A percentile compares a stretch with the other conserved stretches of the same genome.
These are phyloP conservation scores for Pollenia angustigena DNA, from an alignment of 2,888 invertebrate species.

Conservation along the genomic window DNA sequence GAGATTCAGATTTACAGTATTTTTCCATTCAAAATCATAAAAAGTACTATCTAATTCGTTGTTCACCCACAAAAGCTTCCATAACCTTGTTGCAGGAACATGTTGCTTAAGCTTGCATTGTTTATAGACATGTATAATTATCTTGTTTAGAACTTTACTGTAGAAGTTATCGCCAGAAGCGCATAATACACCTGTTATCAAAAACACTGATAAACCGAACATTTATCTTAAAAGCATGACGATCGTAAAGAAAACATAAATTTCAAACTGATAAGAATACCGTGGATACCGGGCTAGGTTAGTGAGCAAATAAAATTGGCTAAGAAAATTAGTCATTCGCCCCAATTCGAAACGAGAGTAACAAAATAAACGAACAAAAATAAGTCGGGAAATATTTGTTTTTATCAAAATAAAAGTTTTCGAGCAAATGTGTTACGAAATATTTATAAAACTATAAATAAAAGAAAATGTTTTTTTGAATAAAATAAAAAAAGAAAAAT, in stretches of 20 bases:
- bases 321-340: constrained; percentile 61
- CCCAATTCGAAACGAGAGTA: constrained; percentile 60
- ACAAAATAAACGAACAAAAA: constrained; percentile 47
- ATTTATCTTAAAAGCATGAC: constrained; percentile 60
- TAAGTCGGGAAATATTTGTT: background rate
- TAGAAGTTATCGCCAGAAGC: constrained; percentile 39
- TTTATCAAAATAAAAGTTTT: constrained; percentile 17
- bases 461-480: constrained; percentile 25
- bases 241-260: constrained; percentile 37
- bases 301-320: constrained; percentile 34
- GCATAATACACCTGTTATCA: constrained; percentile 54
- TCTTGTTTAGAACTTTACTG: constrained; percentile 9
- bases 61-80: background rate
- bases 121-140: constrained; percentile 2
- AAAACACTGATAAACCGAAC: constrained; percentile 58
- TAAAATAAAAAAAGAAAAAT: background rate
- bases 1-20: no score
- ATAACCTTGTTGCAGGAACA: constrained; percentile 41
- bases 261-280: constrained; percentile 47
- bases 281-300: constrained; percentile 17
- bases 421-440: background rate
- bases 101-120: constrained; percentile 23
- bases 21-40: background rate
- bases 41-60: background rate
- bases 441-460: background rate